Percentiles rank a stretch among this genome's conserved stretches.
These are phyloP conservation scores for Sminthurinus signatus DNA, from an alignment of 1,140 invertebrate genomes.

Conservation along the genomic window DNA sequence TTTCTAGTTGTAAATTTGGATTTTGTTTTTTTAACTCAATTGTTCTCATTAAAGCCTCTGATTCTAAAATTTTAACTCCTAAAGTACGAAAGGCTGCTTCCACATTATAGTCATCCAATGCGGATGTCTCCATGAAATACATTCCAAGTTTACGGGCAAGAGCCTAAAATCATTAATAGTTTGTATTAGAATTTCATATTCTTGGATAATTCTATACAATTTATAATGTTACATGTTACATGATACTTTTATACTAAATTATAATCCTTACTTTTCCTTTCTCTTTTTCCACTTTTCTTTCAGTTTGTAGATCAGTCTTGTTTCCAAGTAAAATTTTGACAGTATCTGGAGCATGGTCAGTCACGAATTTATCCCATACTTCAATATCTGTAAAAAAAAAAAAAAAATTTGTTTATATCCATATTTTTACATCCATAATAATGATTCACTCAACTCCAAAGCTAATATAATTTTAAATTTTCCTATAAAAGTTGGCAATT, in stretches of 20 bases:
- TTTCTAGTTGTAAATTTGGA: constrained; percentile 16
- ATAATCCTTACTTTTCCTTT: constrained; percentile 44
- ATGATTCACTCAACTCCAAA: no score
- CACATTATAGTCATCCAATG: constrained; percentile 76
- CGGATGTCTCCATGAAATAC: constrained; percentile 79
- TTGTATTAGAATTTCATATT: background rate
- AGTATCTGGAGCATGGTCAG: constrained; percentile 76
- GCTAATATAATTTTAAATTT: no score
- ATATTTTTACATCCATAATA: no score
- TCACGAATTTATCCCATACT: constrained; percentile 79
- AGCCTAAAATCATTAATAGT: constrained; percentile 4
- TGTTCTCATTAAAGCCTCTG: constrained; percentile 19
- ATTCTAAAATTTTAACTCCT: constrained; percentile 49
- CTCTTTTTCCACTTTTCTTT: constrained; percentile 41
- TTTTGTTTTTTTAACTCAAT: constrained; percentile 27
- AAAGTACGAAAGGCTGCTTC: constrained; percentile 57
- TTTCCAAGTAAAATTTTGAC: constrained; percentile 82
- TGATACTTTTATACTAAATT: background rate
- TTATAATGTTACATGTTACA: background rate
- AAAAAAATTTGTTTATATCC: no score
- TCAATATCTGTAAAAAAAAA: constrained; percentile 84
- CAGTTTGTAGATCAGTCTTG: constrained; percentile 48
- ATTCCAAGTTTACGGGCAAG: constrained; percentile 74
- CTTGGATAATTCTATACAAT: background rate
- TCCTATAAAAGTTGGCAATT: no score